Evolutionary conservation across 2,888 invertebrate genomes (phyloP).

Genomic region (Boloria euphrosyne): DNA sequence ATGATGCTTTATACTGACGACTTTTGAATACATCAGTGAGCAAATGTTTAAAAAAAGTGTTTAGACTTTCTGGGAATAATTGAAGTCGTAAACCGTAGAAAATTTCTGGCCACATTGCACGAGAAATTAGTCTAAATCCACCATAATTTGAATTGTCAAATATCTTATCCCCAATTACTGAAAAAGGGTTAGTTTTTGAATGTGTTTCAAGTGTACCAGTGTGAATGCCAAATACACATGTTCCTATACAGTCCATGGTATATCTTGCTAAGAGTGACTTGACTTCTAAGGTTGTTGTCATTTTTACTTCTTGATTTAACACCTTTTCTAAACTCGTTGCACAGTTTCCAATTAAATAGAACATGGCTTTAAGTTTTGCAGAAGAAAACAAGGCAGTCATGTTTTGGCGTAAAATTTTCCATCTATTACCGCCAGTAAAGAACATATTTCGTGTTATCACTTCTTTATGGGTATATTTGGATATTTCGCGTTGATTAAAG

Average conservation of each 20-base stretch:
- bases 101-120: conserved; percentile 54
- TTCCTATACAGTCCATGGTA: conserved; percentile 59
- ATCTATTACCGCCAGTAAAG: conserved; percentile 55
- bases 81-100: conserved; percentile 54
- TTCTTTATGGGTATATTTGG: conserved; percentile 54
- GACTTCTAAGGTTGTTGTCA: conserved; percentile 48
- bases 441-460: conserved; percentile 53
- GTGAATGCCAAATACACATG: conserved; percentile 58
- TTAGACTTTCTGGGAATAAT: conserved; percentile 44
- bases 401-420: conserved; percentile 64
- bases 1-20: conserved; percentile 48
- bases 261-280: conserved; percentile 49
- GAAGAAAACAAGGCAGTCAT: conserved; percentile 63
- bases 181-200: conserved; percentile 48
- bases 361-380: conserved; percentile 67
- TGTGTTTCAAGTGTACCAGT: conserved; percentile 49
- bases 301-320: background rate
- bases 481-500: conserved; percentile 59
- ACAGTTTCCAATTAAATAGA: conserved; percentile 57
- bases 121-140: conserved; percentile 45
- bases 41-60: conserved; percentile 49
- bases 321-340: conserved; percentile 43
- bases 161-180: conserved; percentile 47
- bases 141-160: conserved; percentile 45
- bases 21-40: conserved; percentile 49